Percentiles rank a stretch among this genome's conserved stretches.
Conservation (phyloP, 1,140 invertebrate species). For the Halesus radiatus region DNA sequence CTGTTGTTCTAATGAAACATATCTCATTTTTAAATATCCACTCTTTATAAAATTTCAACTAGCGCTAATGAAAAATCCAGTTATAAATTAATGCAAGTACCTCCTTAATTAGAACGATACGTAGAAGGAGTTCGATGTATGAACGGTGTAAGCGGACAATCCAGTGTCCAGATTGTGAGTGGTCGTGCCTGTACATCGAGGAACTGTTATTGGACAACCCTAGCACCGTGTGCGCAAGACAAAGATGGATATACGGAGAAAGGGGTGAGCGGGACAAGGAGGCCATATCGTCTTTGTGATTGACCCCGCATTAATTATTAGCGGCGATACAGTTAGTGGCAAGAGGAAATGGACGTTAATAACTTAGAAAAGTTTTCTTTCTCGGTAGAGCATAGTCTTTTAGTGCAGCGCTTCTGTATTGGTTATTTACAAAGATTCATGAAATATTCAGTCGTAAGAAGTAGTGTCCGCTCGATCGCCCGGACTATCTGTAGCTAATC, state of each 20-base stretch:
- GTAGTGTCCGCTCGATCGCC: conserved; percentile 26
- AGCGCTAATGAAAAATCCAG: no score
- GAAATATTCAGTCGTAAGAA: conserved; percentile 50
- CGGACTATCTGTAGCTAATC: conserved; percentile 53
- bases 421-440: conserved; percentile 52
- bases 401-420: conserved; percentile 48
- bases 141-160: neutral
- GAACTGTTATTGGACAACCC: conserved; percentile 31
- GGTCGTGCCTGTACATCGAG: conserved; percentile 25
- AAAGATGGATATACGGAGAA: conserved; percentile 42
- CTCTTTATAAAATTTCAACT: no score
- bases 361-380: conserved; percentile 62
- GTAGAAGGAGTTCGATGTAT: neutral
- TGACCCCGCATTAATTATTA: conserved; percentile 72
- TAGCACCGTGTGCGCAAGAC: neutral
- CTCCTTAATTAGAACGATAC: no score
- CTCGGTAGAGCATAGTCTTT: conserved; percentile 58
- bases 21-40: no score
- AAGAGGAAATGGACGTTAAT: conserved; percentile 63
- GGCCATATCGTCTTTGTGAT: conserved; percentile 67
- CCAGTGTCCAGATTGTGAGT: conserved; percentile 19
- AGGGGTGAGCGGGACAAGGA: conserved; percentile 60
- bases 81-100: no score
- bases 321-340: conserved; percentile 64
- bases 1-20: no score